Conservation (phyloP, 2,888 invertebrate genomes). For the Oegoconia quadripuncta region DNA sequence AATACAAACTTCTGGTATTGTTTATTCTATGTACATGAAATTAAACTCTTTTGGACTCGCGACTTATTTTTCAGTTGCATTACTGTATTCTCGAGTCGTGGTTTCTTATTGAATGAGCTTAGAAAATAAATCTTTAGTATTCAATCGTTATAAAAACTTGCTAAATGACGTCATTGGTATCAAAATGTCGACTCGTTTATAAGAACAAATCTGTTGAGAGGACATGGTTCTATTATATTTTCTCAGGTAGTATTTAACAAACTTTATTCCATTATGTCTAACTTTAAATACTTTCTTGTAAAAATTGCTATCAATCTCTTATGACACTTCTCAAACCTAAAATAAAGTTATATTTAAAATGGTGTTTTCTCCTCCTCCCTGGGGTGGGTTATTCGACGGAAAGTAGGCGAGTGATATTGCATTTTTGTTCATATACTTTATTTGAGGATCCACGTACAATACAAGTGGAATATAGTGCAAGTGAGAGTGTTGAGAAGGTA, state of each 20-base stretch:
- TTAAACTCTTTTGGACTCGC: neutral
- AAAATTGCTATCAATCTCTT: neutral
- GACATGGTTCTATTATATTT: constrained; percentile 34
- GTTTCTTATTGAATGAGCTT: constrained; percentile 19
- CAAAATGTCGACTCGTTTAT: constrained; percentile 51
- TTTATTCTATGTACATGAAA: neutral
- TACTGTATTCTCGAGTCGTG: neutral
- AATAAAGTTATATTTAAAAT: too few species aligned
- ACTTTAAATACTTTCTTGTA: neutral
- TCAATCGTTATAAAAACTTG: constrained; percentile 14
- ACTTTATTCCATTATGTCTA: neutral
- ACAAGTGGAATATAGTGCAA: too few species aligned
- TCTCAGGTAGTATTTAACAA: constrained; percentile 37
- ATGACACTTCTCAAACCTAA: too few species aligned
- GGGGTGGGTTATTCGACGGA: too few species aligned
- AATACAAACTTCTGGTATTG: neutral
- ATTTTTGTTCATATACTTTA: too few species aligned
- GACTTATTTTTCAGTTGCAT: neutral
- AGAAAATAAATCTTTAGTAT: neutral
- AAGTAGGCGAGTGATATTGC: too few species aligned
- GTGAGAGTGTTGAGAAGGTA: too few species aligned
- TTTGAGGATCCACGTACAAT: too few species aligned
- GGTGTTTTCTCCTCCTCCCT: too few species aligned
- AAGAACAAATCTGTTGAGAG: constrained; percentile 51
- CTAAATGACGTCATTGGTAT: too few species aligned